These are phyloP conservation scores for Dryocosmus kuriphilus DNA, from an alignment of 2,888 invertebrate genomes.

Conservation along the genomic window DNA sequence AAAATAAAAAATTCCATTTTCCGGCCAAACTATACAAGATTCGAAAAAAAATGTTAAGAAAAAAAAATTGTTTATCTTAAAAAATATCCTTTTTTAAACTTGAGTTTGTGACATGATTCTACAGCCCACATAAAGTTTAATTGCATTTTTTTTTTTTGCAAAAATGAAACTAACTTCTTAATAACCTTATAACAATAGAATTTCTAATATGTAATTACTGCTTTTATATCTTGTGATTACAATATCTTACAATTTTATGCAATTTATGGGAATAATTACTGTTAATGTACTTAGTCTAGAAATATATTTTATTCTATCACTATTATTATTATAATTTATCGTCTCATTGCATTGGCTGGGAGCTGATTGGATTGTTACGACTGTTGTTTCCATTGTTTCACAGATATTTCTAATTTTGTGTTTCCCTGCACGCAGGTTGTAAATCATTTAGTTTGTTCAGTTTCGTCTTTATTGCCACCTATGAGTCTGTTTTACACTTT, in stretches of 20 bases:
- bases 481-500: constrained; percentile 13
- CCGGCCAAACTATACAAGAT: no score
- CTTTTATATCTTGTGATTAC: no score
- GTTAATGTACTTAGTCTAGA: neutral
- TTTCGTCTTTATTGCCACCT: constrained; percentile 5
- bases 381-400: constrained; percentile 1
- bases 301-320: neutral
- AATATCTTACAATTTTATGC: no score
- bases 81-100: no score
- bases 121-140: neutral
- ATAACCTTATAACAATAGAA: no score
- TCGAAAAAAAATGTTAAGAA: no score
- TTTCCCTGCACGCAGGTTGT: neutral
- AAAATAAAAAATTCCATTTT: no score
- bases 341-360: neutral
- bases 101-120: neutral
- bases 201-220: no score
- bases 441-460: neutral
- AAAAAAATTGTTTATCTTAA: no score
- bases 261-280: no score
- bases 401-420: neutral
- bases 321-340: constrained; percentile 4
- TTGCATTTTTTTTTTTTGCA: neutral
- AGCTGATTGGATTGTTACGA: neutral
- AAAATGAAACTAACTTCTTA: no score